phyloP scores from a whole-genome alignment of 2,797 vertebrate genomes.

The Fundulus diaphanus region DNA sequence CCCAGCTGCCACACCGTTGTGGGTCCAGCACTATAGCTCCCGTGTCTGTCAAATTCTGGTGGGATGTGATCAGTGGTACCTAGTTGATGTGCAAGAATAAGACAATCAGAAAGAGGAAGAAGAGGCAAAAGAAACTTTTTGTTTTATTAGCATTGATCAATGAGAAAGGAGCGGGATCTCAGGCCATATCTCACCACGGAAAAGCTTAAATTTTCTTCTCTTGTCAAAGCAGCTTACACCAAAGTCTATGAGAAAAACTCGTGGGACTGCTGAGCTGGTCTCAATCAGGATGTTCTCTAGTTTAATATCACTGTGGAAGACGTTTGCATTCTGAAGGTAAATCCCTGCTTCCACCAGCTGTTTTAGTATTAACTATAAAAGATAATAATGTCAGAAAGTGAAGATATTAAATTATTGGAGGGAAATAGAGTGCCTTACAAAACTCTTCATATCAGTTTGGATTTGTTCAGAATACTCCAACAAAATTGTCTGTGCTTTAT shows the following conservation, averaged over 20 bases:
- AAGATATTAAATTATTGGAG: background rate
- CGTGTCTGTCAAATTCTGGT: too few species aligned
- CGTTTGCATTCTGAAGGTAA: background rate
- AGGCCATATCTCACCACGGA: slow-evolving; percentile 1
- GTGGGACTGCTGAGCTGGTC: background rate
- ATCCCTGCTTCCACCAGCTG: background rate
- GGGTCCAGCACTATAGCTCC: too few species aligned
- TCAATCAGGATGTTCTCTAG: background rate
- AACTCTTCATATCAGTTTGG: background rate
- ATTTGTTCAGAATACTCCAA: too few species aligned
- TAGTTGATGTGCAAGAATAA: too few species aligned
- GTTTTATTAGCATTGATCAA: too few species aligned
- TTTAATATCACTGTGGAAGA: slow-evolving; percentile 9
- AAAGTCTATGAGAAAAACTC: slow-evolving; percentile 30
- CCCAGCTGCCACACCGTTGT: too few species aligned
- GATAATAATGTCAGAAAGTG: background rate
- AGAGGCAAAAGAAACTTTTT: too few species aligned
- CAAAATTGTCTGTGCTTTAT: too few species aligned
- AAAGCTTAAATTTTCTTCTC: background rate
- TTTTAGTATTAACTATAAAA: background rate
- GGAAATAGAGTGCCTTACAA: background rate
- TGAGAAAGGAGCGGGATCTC: background rate
- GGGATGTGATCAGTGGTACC: too few species aligned
- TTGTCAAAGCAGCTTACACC: slow-evolving; percentile 26
- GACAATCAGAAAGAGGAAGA: too few species aligned